Evolutionary conservation across 1,140 invertebrate genomes (phyloP).

Genomic region (Adoxophyes honmai): DNA sequence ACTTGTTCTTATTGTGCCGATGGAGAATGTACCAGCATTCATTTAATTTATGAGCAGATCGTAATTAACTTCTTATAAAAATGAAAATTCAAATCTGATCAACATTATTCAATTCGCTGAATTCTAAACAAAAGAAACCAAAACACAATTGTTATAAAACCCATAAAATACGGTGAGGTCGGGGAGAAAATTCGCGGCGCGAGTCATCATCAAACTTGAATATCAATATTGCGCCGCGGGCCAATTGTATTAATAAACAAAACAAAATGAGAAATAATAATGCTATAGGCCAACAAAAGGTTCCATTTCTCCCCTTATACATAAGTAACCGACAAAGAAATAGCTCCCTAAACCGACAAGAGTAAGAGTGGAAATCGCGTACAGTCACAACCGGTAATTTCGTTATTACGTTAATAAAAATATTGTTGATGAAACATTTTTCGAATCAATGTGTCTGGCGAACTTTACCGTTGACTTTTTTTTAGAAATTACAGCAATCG

Average conservation of each 20-base stretch:
- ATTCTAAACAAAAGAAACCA: slow-evolving; percentile 52
- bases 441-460: slow-evolving; percentile 67
- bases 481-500: slow-evolving; percentile 73
- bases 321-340: slow-evolving; percentile 48
- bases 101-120: slow-evolving; percentile 43
- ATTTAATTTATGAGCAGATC: no score
- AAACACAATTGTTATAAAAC: slow-evolving; percentile 63
- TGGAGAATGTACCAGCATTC: no score
- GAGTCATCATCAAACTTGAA: slow-evolving; percentile 76
- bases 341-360: slow-evolving; percentile 45
- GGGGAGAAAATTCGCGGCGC: slow-evolving; percentile 58
- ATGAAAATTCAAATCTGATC: slow-evolving; percentile 40
- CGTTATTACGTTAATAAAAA: slow-evolving; percentile 76
- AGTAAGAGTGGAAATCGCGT: slow-evolving; percentile 62
- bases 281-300: slow-evolving; percentile 76
- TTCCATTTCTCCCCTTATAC: slow-evolving; percentile 70
- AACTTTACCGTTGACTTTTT: slow-evolving; percentile 69
- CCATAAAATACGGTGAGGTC: slow-evolving; percentile 63
- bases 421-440: slow-evolving; percentile 77
- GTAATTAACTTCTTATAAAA: neutral
- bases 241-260: slow-evolving; percentile 78
- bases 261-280: slow-evolving; percentile 78
- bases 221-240: slow-evolving; percentile 76
- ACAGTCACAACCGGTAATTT: slow-evolving; percentile 66
- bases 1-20: no score